Evolutionary conservation across 2,113 vertebrate species (phyloP).

Genomic region (Lepisosteus osseus): DNA sequence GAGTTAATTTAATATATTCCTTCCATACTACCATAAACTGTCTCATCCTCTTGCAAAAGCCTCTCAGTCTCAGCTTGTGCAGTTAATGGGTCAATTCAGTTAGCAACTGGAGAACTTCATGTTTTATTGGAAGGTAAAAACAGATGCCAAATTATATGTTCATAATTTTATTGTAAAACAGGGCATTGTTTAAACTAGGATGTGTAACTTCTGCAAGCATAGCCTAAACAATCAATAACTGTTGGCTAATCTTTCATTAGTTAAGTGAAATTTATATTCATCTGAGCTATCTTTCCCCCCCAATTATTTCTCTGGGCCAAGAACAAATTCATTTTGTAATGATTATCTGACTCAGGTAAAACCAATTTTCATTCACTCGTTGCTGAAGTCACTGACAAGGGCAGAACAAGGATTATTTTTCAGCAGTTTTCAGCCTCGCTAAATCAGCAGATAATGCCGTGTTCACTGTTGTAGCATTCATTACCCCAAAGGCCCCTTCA

Average conservation of each 20-base stretch:
- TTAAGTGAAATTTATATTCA: conserved; percentile 78
- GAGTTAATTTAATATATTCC: no score
- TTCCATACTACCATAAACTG: no score
- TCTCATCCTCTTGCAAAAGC: no score
- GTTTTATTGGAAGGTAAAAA: conserved; percentile 29
- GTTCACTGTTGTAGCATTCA: conserved; percentile 58
- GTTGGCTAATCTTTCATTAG: conserved; percentile 63
- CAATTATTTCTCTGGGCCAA: conserved; percentile 73
- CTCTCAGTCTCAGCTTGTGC: background rate
- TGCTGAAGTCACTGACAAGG: conserved; percentile 77
- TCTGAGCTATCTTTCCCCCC: conserved; percentile 60
- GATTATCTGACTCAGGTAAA: conserved; percentile 88
- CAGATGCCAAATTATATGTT: conserved; percentile 69
- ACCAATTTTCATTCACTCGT: conserved; percentile 78
- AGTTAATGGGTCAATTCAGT: background rate
- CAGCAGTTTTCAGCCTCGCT: conserved; percentile 68
- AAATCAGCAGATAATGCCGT: conserved; percentile 74
- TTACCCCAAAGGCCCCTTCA: conserved; percentile 59
- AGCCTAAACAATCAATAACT: conserved; percentile 66
- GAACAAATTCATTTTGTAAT: conserved; percentile 86
- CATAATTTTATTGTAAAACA: conserved; percentile 75
- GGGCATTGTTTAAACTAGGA: conserved; percentile 44
- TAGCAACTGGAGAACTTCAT: background rate
- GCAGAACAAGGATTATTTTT: conserved; percentile 75
- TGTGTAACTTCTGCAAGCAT: conserved; percentile 46